A percentile compares a stretch with the other conserved stretches of the same genome.
phyloP scores from a whole-genome alignment of 2,888 invertebrate genomes.

The Erebia ligea region DNA sequence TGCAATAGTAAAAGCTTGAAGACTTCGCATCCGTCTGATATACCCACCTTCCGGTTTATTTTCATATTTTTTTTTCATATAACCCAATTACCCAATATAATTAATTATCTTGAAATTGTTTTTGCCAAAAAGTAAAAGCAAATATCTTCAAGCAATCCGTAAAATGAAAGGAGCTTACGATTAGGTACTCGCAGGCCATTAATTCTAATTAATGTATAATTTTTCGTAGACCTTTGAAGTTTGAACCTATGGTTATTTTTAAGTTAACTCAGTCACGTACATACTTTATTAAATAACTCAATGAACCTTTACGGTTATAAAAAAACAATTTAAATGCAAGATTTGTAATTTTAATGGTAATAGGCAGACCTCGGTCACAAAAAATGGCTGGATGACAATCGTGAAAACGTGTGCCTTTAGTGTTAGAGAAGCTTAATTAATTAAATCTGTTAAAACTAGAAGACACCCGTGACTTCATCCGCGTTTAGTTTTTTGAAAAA shows the following conservation, averaged over 20 bases:
- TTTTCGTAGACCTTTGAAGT: not conserved
- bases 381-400: conserved; percentile 42
- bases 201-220: not conserved
- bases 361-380: conserved; percentile 45
- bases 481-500: too few relatives aligned
- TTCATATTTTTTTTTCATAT: not conserved
- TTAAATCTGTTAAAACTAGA: too few relatives aligned
- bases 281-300: conserved; percentile 16
- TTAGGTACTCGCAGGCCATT: not conserved
- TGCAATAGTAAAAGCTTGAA: too few relatives aligned
- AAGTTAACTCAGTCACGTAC: conserved; percentile 1
- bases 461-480: too few relatives aligned
- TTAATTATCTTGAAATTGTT: not conserved
- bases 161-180: not conserved
- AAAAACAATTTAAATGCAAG: conserved; percentile 39
- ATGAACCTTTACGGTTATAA: conserved; percentile 29
- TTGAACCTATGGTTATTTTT: not conserved
- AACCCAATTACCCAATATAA: not conserved
- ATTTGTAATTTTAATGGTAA: conserved; percentile 42
- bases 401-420: conserved; percentile 29
- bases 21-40: too few relatives aligned
- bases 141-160: not conserved
- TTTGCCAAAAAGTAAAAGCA: not conserved
- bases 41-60: not conserved
- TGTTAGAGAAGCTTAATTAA: not conserved